A percentile compares a stretch with the other conserved stretches of the same genome.
These are phyloP conservation scores for Macrostomum lignano DNA, from an alignment of 1,140 invertebrate species.

Conservation along the genomic window DNA sequence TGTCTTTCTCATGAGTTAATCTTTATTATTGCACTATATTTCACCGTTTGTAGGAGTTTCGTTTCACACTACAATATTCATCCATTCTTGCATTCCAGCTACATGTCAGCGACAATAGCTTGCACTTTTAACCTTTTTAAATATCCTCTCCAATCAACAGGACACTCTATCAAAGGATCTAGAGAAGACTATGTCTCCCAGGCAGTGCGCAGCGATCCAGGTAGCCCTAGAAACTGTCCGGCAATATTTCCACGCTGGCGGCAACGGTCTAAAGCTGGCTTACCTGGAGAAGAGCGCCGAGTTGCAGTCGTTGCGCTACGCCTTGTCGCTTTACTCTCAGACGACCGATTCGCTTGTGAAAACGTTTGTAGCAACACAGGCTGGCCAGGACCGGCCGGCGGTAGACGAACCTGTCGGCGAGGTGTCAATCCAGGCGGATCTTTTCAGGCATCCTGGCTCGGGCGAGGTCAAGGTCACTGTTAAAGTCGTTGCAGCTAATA, in stretches of 20 bases:
- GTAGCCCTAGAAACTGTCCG: constrained; percentile 90
- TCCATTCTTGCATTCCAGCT: too few species aligned
- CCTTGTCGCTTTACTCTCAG: constrained; percentile 89
- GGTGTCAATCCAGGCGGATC: constrained; percentile 81
- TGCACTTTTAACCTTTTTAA: too few species aligned
- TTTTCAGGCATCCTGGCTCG: constrained; percentile 90
- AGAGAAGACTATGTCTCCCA: constrained; percentile 83
- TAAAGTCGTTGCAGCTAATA: constrained; percentile 93
- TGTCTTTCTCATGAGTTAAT: too few species aligned
- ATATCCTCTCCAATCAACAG: too few species aligned
- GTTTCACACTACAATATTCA: too few species aligned
- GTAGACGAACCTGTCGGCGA: constrained; percentile 71
- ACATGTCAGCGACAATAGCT: too few species aligned
- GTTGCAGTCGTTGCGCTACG: constrained; percentile 76
- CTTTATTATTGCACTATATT: too few species aligned
- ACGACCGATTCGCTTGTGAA: constrained; percentile 96
- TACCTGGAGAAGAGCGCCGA: constrained; percentile 93
- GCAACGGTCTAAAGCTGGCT: constrained; percentile 93
- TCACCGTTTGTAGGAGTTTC: too few species aligned
- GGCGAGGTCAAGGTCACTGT: constrained; percentile 97
- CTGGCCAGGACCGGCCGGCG: constrained; percentile 46
- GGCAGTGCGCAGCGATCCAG: constrained; percentile 91
- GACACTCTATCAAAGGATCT: constrained; percentile 69
- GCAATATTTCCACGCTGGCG: constrained; percentile 89
- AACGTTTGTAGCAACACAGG: constrained; percentile 83